Evolutionary conservation across 2,888 invertebrate genomes (phyloP).

Genomic region (Tetramorium bicarinatum): DNA sequence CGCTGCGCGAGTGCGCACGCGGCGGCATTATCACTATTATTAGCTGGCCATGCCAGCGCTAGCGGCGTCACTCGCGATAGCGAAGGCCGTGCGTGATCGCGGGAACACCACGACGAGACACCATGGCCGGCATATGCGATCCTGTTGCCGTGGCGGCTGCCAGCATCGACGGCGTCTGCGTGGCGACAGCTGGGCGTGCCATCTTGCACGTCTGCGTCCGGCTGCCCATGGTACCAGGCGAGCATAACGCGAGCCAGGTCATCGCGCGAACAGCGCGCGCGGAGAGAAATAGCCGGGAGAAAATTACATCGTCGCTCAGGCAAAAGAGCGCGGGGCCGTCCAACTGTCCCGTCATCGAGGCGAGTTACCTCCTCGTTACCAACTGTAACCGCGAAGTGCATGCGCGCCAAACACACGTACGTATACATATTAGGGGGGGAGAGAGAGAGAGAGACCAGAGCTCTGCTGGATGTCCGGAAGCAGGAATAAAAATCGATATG

Average conservation of each 20-base stretch:
- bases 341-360: slow-evolving; percentile 39
- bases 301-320: slow-evolving; percentile 28
- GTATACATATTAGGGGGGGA: not conserved
- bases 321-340: slow-evolving; percentile 27
- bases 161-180: slow-evolving; percentile 78
- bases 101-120: slow-evolving; percentile 3
- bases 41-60: slow-evolving; percentile 29
- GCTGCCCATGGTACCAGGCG: slow-evolving; percentile 82
- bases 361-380: slow-evolving; percentile 48
- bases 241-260: slow-evolving; percentile 68
- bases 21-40: slow-evolving; percentile 66
- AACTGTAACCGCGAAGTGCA: slow-evolving; percentile 21
- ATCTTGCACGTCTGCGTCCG: slow-evolving; percentile 86
- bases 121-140: slow-evolving; percentile 70
- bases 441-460: not conserved
- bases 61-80: slow-evolving; percentile 3
- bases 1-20: slow-evolving; percentile 52
- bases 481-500: slow-evolving; percentile 3
- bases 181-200: slow-evolving; percentile 80
- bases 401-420: slow-evolving; percentile 10
- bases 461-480: not conserved
- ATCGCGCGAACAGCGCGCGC: slow-evolving; percentile 1
- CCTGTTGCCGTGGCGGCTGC: slow-evolving; percentile 73
- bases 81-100: slow-evolving; percentile 26
- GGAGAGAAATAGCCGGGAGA: slow-evolving; percentile 12